phyloP scores from a whole-genome alignment of 1,140 invertebrate species.

The Sycophaga agraensis region DNA sequence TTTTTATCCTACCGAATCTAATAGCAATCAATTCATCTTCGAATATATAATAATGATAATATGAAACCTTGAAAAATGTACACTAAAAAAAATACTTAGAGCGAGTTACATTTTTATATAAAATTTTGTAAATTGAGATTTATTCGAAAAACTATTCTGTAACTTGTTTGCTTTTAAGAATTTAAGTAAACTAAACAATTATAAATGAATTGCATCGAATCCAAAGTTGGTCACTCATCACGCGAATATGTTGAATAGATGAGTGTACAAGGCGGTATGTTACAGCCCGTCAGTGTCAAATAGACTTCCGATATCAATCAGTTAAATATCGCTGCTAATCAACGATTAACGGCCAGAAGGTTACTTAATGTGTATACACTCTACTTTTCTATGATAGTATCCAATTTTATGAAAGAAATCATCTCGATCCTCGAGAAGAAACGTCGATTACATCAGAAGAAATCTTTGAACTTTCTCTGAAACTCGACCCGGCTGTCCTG shows the following conservation, averaged over 20 bases:
- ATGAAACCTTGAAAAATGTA: too few species aligned
- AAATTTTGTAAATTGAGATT: background rate
- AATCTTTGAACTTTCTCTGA: background rate
- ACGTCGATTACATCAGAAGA: slow-evolving; percentile 1
- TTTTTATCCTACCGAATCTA: too few species aligned
- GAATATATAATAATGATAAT: too few species aligned
- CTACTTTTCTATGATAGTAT: slow-evolving; percentile 26
- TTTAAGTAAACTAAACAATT: slow-evolving; percentile 7
- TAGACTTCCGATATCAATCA: slow-evolving; percentile 18
- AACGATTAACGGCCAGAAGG: slow-evolving; percentile 41
- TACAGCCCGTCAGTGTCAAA: slow-evolving; percentile 14
- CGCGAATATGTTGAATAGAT: background rate
- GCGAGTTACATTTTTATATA: slow-evolving; percentile 8
- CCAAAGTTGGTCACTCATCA: slow-evolving; percentile 2
- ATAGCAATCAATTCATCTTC: too few species aligned
- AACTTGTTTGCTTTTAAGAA: slow-evolving; percentile 9
- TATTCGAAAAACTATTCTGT: background rate
- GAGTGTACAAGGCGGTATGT: slow-evolving; percentile 4
- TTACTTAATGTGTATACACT: slow-evolving; percentile 44
- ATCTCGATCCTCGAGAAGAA: slow-evolving; percentile 13
- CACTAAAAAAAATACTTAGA: too few species aligned
- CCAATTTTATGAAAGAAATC: slow-evolving; percentile 5
- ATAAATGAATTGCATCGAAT: background rate
- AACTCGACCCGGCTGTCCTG: background rate
- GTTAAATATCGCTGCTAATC: slow-evolving; percentile 20